A percentile compares a stretch with the other conserved stretches of the same genome.
Conservation (phyloP, 1,140 invertebrate species). For the Brachionus paranguensis region DNA sequence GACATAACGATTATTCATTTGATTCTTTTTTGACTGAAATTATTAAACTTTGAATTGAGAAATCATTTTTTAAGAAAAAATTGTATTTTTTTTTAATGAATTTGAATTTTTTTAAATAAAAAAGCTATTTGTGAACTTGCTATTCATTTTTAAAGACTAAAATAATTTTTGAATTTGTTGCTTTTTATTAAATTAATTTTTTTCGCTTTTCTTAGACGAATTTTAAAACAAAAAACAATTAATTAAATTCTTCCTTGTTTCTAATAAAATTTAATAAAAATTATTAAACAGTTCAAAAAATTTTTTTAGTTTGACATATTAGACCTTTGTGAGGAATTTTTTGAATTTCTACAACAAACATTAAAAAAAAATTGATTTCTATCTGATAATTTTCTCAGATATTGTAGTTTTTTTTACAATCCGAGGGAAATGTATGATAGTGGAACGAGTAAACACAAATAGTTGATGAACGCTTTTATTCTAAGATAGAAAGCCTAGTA, state of each 20-base stretch:
- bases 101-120: background rate
- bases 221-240: background rate
- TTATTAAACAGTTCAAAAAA: background rate
- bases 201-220: background rate
- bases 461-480: no score
- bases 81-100: background rate
- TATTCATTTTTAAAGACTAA: background rate
- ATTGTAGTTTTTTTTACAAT: no score
- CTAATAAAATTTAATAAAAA: background rate
- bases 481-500: no score
- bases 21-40: background rate
- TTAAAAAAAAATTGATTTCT: no score
- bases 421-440: no score
- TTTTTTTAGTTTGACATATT: background rate
- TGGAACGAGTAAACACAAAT: no score
- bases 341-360: no score
- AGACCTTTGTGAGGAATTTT: no score
- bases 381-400: no score
- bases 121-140: slow-evolving; percentile 21
- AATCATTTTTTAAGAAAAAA: background rate
- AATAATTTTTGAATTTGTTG: slow-evolving; percentile 21
- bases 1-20: background rate
- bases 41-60: background rate
- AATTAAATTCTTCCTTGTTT: slow-evolving; percentile 19
- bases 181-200: background rate